phyloP scores from a whole-genome alignment of 2,113 vertebrate species.

The Verasper variegatus region DNA sequence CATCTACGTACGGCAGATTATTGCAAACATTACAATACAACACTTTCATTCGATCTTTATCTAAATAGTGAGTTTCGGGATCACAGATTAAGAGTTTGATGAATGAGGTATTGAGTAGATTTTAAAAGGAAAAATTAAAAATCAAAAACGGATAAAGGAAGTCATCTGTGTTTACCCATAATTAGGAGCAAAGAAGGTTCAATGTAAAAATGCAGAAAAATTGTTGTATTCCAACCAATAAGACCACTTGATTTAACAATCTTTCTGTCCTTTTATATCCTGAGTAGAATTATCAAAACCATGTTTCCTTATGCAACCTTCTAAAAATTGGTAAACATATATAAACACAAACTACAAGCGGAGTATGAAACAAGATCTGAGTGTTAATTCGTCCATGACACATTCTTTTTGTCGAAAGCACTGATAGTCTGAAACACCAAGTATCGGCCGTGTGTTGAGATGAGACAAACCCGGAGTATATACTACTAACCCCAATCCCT shows the following conservation, averaged over 20 bases:
- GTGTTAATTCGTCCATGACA: conserved; percentile 46
- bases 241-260: conserved; percentile 29
- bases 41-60: conserved; percentile 15
- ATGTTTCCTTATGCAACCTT: background rate
- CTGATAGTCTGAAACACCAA: conserved; percentile 78
- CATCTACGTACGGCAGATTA: conserved; percentile 26
- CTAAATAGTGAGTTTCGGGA: conserved; percentile 20
- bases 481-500: conserved; percentile 67
- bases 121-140: background rate
- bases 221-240: conserved; percentile 6
- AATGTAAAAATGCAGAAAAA: conserved; percentile 41
- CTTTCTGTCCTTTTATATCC: conserved; percentile 18
- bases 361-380: conserved; percentile 36
- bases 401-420: conserved; percentile 73
- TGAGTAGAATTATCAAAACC: conserved; percentile 21
- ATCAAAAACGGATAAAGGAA: conserved; percentile 5
- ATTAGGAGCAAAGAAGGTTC: conserved; percentile 6
- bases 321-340: conserved; percentile 1
- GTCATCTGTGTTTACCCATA: background rate
- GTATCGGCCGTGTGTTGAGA: conserved; percentile 62
- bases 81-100: conserved; percentile 18
- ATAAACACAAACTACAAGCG: conserved; percentile 25
- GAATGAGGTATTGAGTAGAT: conserved; percentile 13
- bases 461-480: conserved; percentile 67
- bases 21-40: conserved; percentile 35